These are phyloP conservation scores for Lymantria dispar DNA, from an alignment of 2,888 invertebrate species.

Conservation along the genomic window DNA sequence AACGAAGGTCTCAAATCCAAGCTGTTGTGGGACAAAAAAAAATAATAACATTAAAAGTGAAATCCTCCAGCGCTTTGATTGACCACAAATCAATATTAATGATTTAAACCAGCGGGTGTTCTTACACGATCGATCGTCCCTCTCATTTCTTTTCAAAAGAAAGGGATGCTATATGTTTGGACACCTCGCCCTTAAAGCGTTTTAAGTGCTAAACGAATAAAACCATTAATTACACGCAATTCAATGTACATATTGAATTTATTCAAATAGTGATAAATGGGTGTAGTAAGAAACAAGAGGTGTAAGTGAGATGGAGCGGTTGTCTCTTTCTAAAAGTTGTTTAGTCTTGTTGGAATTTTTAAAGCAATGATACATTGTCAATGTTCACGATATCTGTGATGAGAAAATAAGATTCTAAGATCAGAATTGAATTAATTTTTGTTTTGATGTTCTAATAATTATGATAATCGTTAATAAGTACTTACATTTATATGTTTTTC, in stretches of 20 bases:
- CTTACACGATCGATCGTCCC: slow-evolving; percentile 50
- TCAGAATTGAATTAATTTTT: slow-evolving; percentile 30
- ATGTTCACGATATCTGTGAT: slow-evolving; percentile 40
- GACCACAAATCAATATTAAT: slow-evolving; percentile 84
- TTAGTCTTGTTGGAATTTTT: slow-evolving; percentile 49
- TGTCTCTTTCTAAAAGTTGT: slow-evolving; percentile 24
- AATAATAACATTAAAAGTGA: slow-evolving; percentile 78
- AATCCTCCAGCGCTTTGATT: slow-evolving; percentile 80
- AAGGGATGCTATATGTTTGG: slow-evolving; percentile 65
- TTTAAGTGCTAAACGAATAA: slow-evolving; percentile 83
- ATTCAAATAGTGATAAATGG: slow-evolving; percentile 82
- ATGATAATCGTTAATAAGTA: slow-evolving; percentile 13
- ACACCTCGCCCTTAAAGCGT: slow-evolving; percentile 79
- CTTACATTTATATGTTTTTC: slow-evolving; percentile 1
- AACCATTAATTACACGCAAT: slow-evolving; percentile 82
- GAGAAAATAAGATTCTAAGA: slow-evolving; percentile 19
- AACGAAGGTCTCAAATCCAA: slow-evolving; percentile 39
- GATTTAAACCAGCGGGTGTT: slow-evolving; percentile 77
- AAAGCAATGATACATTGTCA: slow-evolving; percentile 51
- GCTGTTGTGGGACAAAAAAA: slow-evolving; percentile 54
- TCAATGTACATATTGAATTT: slow-evolving; percentile 83
- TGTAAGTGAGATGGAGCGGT: slow-evolving; percentile 48
- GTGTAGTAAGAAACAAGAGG: slow-evolving; percentile 67
- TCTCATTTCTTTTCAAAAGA: slow-evolving; percentile 39
- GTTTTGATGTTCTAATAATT: slow-evolving; percentile 31